Evolutionary conservation across 2,888 invertebrate genomes (phyloP).

Genomic region (Drosophila antonietae): DNA sequence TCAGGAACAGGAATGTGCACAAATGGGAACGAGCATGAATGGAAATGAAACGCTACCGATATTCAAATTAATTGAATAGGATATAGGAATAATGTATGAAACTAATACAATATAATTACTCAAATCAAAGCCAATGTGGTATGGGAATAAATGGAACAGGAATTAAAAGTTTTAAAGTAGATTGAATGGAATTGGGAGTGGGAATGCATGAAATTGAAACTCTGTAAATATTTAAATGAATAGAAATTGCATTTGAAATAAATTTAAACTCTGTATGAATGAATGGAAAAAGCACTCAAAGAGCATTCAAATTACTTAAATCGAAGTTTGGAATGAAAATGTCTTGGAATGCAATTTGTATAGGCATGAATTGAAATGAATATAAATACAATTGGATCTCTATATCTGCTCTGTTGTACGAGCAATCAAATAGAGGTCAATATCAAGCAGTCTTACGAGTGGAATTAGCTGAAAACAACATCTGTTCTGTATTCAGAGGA

Average conservation of each 20-base stretch:
- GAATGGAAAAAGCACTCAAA: too few relatives aligned
- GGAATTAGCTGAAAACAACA: slow-evolving; percentile 35
- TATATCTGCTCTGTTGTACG: not conserved
- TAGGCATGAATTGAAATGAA: not conserved
- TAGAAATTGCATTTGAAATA: too few relatives aligned
- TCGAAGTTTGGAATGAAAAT: too few relatives aligned
- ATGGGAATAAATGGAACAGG: not conserved
- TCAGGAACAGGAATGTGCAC: not conserved
- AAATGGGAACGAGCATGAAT: not conserved
- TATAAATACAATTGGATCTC: slow-evolving; percentile 5
- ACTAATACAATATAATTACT: not conserved
- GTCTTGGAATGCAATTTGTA: too few relatives aligned
- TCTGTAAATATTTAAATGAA: not conserved
- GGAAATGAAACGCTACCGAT: not conserved
- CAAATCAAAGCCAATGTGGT: not conserved
- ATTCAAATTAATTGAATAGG: too few relatives aligned
- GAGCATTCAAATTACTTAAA: too few relatives aligned
- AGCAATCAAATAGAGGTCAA: slow-evolving; percentile 25
- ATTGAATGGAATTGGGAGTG: not conserved
- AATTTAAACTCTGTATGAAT: too few relatives aligned
- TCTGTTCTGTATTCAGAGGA: slow-evolving; percentile 36
- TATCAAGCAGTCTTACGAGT: slow-evolving; percentile 11
- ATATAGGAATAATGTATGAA: too few relatives aligned
- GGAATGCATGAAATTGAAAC: too few relatives aligned
- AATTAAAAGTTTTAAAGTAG: too few relatives aligned